A percentile compares a stretch with the other conserved stretches of the same genome.
Conservation (phyloP, 2,888 invertebrate genomes). For the Tanypteryx hageni region DNA sequence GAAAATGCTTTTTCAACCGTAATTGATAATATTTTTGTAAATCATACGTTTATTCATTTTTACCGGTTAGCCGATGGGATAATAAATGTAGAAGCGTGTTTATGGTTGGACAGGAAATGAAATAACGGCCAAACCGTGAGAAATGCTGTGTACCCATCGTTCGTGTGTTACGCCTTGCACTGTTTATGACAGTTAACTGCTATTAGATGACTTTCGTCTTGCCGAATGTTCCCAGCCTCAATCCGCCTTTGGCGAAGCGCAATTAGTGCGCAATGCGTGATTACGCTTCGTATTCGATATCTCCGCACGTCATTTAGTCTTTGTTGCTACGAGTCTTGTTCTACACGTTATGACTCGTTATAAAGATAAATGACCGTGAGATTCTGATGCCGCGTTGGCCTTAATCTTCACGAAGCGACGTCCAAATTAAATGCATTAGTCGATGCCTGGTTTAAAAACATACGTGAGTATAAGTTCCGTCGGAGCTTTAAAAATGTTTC, state of each 20-base stretch:
- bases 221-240: too few species aligned
- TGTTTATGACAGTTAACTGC: too few species aligned
- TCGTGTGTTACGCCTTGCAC: too few species aligned
- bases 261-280: slow-evolving; percentile 8
- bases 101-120: too few species aligned
- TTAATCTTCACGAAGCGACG: slow-evolving; percentile 11
- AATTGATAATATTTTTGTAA: too few species aligned
- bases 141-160: too few species aligned
- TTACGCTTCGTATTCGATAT: not conserved
- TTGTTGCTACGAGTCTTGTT: not conserved
- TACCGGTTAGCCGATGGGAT: too few species aligned
- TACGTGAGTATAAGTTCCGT: not conserved
- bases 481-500: slow-evolving; percentile 27
- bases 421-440: slow-evolving; percentile 16
- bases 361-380: slow-evolving; percentile 17
- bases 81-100: too few species aligned
- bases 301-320: not conserved
- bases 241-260: not conserved
- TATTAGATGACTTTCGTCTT: too few species aligned
- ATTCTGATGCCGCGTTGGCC: not conserved
- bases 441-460: not conserved
- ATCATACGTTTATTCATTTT: too few species aligned
- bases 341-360: slow-evolving; percentile 16
- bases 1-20: too few species aligned
- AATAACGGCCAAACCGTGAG: too few species aligned